Percentiles rank a stretch among this genome's conserved stretches.
phyloP scores from a whole-genome alignment of 2,113 vertebrate species.

The Xenopus laevis region DNA sequence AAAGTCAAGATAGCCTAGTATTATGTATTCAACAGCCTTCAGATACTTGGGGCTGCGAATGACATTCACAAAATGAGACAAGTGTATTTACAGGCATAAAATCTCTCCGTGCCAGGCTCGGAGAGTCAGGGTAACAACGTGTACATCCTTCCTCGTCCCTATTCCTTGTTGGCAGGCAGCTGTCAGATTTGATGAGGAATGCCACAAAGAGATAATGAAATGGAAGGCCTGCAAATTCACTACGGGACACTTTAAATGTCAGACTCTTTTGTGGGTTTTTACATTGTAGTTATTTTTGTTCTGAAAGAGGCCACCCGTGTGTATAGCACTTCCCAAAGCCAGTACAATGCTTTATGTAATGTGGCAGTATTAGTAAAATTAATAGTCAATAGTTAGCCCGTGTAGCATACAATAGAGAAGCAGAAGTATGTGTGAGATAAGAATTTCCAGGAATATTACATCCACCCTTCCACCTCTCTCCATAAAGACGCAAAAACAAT shows the following conservation, averaged over 20 bases:
- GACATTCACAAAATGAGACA: constrained; percentile 45
- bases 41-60: constrained; percentile 30
- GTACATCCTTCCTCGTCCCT: constrained; percentile 47
- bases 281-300: constrained; percentile 36
- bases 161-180: constrained; percentile 53
- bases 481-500: not conserved
- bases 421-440: constrained; percentile 36
- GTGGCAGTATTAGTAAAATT: constrained; percentile 40
- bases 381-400: constrained; percentile 3
- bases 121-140: constrained; percentile 46
- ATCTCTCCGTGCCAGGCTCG: constrained; percentile 47
- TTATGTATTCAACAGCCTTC: constrained; percentile 9
- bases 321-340: constrained; percentile 14
- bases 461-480: not conserved
- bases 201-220: constrained; percentile 48
- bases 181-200: constrained; percentile 57
- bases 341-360: constrained; percentile 19
- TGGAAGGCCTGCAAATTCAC: constrained; percentile 43
- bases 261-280: constrained; percentile 33
- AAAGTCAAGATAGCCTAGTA: constrained; percentile 17
- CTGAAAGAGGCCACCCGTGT: constrained; percentile 30
- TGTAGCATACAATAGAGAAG: constrained; percentile 26
- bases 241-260: constrained; percentile 44
- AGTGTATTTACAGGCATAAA: constrained; percentile 50
- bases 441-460: constrained; percentile 14